phyloP scores from a whole-genome alignment of 2,888 invertebrate genomes.

The Dromius quadrimaculatus region DNA sequence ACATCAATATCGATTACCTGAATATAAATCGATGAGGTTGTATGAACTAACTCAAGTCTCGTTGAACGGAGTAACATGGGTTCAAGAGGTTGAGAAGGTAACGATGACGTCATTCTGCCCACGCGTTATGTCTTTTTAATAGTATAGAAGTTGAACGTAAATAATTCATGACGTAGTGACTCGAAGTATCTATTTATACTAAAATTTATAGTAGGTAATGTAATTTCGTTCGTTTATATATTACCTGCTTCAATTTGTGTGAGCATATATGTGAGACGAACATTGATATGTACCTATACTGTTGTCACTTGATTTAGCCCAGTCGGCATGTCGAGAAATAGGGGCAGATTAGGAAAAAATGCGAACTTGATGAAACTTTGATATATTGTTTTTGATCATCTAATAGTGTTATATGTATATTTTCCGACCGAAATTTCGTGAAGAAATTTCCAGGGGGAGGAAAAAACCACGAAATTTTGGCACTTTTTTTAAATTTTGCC shows the following conservation, averaged over 20 bases:
- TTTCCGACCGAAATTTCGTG: too few species aligned
- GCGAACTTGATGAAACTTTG: too few species aligned
- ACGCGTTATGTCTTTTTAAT: constrained; percentile 13
- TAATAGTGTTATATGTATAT: too few species aligned
- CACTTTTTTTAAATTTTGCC: too few species aligned
- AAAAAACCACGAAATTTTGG: too few species aligned
- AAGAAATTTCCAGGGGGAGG: too few species aligned
- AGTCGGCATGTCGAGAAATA: too few species aligned
- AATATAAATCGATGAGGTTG: constrained; percentile 28
- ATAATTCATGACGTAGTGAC: background rate
- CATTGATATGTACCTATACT: too few species aligned
- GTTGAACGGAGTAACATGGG: constrained; percentile 4
- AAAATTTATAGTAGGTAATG: background rate
- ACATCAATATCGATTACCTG: constrained; percentile 41
- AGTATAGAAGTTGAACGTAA: background rate
- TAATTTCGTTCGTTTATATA: background rate
- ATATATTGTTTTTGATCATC: too few species aligned
- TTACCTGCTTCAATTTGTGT: background rate
- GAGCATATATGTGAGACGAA: too few species aligned
- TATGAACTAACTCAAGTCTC: background rate
- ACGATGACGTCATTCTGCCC: constrained; percentile 24
- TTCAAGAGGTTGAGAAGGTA: constrained; percentile 30
- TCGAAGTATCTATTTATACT: background rate
- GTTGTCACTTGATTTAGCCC: too few species aligned
- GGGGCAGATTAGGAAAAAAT: too few species aligned